phyloP scores from a whole-genome alignment of 2,797 vertebrate species.

The Cebuella pygmaea region DNA sequence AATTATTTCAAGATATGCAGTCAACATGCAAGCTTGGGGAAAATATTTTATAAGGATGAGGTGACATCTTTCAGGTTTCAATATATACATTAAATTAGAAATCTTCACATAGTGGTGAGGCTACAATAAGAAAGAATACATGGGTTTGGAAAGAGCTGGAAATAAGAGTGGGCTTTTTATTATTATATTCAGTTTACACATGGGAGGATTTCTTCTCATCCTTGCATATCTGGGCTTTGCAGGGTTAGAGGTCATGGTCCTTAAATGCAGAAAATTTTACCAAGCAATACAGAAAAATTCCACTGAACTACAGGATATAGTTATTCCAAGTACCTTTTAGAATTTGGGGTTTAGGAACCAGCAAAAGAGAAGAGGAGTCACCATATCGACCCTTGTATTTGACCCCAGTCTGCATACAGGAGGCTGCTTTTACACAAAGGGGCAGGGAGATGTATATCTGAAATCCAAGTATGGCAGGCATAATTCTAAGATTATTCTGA shows the following conservation, averaged over 20 bases:
- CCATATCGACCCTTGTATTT: not conserved
- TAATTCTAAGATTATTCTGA: not conserved
- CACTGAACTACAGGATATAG: not conserved
- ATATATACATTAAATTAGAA: not conserved
- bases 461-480: not conserved
- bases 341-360: not conserved
- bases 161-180: not conserved
- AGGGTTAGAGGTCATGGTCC: not conserved
- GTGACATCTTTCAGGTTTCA: not conserved
- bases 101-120: no score
- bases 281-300: not conserved
- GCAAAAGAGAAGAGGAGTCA: not conserved
- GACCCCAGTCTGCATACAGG: not conserved
- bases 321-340: not conserved
- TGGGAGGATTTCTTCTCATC: not conserved
- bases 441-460: not conserved
- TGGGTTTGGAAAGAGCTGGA: not conserved
- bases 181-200: no score
- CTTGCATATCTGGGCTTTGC: not conserved
- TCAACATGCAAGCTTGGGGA: not conserved
- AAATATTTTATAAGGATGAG: not conserved
- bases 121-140: no score
- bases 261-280: not conserved
- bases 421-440: not conserved
- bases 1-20: not conserved